Evolutionary conservation across 2,888 invertebrate species (phyloP).

Genomic region (Choreutis nemorana): DNA sequence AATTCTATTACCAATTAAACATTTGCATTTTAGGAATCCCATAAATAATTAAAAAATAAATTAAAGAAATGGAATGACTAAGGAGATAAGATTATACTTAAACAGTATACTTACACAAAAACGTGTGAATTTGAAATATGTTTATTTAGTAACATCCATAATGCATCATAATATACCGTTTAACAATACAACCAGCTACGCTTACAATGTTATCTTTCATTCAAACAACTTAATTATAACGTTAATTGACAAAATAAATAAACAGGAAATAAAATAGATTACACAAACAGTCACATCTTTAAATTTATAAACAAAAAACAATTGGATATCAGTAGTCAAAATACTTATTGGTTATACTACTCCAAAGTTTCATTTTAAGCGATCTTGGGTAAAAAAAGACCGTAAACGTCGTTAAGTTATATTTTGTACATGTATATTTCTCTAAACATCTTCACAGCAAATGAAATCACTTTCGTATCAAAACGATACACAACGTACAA

Average conservation of each 20-base stretch:
- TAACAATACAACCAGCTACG: slow-evolving; percentile 46
- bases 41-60: slow-evolving; percentile 6
- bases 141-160: slow-evolving; percentile 60
- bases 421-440: slow-evolving; percentile 9
- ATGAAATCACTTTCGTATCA: slow-evolving; percentile 51
- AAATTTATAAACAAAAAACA: slow-evolving; percentile 6
- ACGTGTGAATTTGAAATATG: slow-evolving; percentile 38
- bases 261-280: too few species aligned
- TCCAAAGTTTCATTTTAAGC: background rate
- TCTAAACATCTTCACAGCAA: slow-evolving; percentile 50
- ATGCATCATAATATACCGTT: too few species aligned
- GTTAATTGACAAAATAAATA: slow-evolving; percentile 8
- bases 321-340: too few species aligned
- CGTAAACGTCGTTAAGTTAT: slow-evolving; percentile 18
- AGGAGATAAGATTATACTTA: slow-evolving; percentile 9
- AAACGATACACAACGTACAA: slow-evolving; percentile 33
- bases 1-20: slow-evolving; percentile 1
- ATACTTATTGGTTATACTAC: too few species aligned
- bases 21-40: slow-evolving; percentile 4
- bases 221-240: slow-evolving; percentile 4
- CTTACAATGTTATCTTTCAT: slow-evolving; percentile 12
- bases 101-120: slow-evolving; percentile 9
- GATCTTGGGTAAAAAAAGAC: slow-evolving; percentile 5
- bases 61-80: slow-evolving; percentile 8
- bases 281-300: slow-evolving; percentile 7